Evolutionary conservation across 1,140 invertebrate species (phyloP), one percentile per base, ranked within the genome.

Genomic region (Riptortus pedestris): DNA sequence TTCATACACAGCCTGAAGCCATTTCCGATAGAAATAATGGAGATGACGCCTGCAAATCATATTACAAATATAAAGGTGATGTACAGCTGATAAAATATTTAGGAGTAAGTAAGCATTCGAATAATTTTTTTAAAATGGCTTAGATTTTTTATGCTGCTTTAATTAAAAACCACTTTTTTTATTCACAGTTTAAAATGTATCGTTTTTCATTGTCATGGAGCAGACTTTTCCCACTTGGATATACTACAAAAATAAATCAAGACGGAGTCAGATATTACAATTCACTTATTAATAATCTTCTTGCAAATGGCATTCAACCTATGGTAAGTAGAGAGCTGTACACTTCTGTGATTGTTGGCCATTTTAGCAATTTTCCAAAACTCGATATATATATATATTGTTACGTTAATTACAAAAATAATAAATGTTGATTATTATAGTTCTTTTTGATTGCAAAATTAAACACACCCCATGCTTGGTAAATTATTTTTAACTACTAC

Each of bases 201-300:
- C 75, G 83, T 16, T 82, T 86, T 70, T 86, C 84, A 0, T 73
- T 85, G 14, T 82, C 81, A 2, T 85, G 83, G 83, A 67, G 82
- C 0, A 72, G 83, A 59, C 76, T 85, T 38, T 69, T 85, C 20
- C 82, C 83, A 0, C 78, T 76, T 31, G 83, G 83, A 24, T 66
- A 74, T n/a, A 70, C 84, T 1, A 85, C 84, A 69, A 73, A 76
- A 26, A 77, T 79, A 62, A 55, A 55, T 26, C 51, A 4, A 24
- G 22, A 55, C 1, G 51, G 51, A 2, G 51, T 55, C 0, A 18
- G 84, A 16, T 78, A 78, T 65, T 80, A 79, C 69, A 73, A 76
- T 45, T 71, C 73, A 28, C 65, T 81, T 2, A 77, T 80, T 18
- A 66, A 79, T 64, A 73, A 72, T 62, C 64, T 82, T 18, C 27